Conservation (phyloP, 2,888 invertebrate genomes). For the Pegoplata infirma region DNA sequence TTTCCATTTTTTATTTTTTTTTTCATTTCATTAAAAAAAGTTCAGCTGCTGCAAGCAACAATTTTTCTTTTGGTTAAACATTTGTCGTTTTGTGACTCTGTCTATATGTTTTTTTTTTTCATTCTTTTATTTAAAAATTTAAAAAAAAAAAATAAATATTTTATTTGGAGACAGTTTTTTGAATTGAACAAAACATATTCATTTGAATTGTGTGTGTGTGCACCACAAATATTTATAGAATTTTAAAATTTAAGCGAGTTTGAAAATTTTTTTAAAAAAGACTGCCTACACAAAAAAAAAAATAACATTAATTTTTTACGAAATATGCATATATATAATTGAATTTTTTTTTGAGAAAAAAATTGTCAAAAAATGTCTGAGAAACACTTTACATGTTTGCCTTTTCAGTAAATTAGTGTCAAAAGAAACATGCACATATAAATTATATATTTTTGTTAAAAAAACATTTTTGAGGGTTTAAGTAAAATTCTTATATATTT, state of each 20-base stretch:
- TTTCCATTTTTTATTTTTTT: no score
- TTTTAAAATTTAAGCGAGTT: background rate
- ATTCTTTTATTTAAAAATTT: no score
- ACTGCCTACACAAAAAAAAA: constrained; percentile 28
- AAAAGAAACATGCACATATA: background rate
- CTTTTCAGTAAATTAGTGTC: constrained; percentile 7
- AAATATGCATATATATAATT: constrained; percentile 25
- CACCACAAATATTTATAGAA: background rate
- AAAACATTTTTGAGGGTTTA: no score
- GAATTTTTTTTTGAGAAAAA: constrained; percentile 19
- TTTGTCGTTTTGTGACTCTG: background rate
- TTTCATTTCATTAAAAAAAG: no score
- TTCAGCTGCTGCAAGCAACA: constrained; percentile 37
- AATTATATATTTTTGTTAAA: no score
- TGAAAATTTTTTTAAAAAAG: background rate
- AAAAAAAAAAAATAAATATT: no score
- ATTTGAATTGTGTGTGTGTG: background rate
- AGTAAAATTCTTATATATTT: no score
- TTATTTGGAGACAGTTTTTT: background rate
- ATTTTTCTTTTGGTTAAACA: constrained; percentile 11
- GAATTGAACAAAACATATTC: constrained; percentile 16
- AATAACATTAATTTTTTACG: constrained; percentile 17
- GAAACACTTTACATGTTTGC: background rate
- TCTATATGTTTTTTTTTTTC: background rate
- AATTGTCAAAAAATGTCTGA: background rate